Percentiles rank a stretch among this genome's conserved stretches.
Conservation (phyloP, 2,888 invertebrate species). For the Panzeria rudis region DNA sequence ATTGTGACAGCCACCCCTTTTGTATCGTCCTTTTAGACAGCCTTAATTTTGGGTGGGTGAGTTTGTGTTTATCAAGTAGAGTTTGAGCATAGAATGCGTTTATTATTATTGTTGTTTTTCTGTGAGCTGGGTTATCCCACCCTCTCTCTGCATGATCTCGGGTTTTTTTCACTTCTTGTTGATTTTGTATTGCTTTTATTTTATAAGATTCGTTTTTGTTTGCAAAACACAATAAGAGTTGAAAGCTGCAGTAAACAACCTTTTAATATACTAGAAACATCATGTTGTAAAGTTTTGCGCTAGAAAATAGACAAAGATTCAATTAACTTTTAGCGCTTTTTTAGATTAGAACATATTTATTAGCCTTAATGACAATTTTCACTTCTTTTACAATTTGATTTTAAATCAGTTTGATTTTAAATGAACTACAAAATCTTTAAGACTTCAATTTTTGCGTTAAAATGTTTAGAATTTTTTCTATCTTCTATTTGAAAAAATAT, state of each 20-base stretch:
- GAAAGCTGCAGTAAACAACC: conserved; percentile 53
- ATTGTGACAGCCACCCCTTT: conserved; percentile 64
- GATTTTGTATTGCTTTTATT: conserved; percentile 51
- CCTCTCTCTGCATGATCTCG: conserved; percentile 40
- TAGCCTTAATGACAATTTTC: too few species aligned
- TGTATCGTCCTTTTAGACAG: conserved; percentile 3
- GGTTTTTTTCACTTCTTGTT: conserved; percentile 16
- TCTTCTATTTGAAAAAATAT: too few species aligned
- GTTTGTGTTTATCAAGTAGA: conserved; percentile 25
- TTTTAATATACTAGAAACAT: conserved; percentile 5
- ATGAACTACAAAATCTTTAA: too few species aligned
- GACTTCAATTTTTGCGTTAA: too few species aligned
- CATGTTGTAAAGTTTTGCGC: not conserved
- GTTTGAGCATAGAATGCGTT: conserved; percentile 53
- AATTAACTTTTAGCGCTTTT: not conserved
- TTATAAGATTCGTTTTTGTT: conserved; percentile 61
- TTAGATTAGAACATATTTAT: too few species aligned
- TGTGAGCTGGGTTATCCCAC: conserved; percentile 63
- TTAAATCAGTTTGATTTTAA: too few species aligned
- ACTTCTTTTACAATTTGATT: too few species aligned
- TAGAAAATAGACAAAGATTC: not conserved
- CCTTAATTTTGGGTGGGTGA: conserved; percentile 55
- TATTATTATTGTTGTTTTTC: conserved; percentile 39
- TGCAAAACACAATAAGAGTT: conserved; percentile 35
- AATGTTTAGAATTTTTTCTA: too few species aligned